A percentile compares a stretch with the other conserved stretches of the same genome.
Conservation (phyloP, 2,888 invertebrate species). For the Chydorus sphaericus region DNA sequence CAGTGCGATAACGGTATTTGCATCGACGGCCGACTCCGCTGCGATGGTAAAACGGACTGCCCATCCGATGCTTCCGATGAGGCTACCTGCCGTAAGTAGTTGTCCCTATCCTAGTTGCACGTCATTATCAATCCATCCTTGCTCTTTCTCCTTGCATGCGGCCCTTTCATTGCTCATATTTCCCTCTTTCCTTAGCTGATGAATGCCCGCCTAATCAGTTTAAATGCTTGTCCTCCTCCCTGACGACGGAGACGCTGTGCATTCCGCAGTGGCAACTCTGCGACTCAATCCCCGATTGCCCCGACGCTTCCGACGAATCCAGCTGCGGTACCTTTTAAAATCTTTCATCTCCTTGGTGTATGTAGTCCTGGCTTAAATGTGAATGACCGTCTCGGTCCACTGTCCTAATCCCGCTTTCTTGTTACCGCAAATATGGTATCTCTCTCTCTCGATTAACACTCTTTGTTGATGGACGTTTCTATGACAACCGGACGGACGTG, state of each 20-base stretch:
- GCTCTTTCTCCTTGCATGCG: not conserved
- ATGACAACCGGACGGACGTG: too few species aligned
- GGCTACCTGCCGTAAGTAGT: constrained; percentile 14
- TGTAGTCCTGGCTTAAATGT: too few species aligned
- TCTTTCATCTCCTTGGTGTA: too few species aligned
- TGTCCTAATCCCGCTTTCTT: too few species aligned
- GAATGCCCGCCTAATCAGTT: constrained; percentile 24
- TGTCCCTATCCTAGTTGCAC: not conserved
- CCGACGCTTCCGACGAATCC: constrained; percentile 47
- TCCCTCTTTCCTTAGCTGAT: not conserved
- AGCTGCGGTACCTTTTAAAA: constrained; percentile 35
- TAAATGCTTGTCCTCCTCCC: constrained; percentile 21
- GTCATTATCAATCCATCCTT: not conserved
- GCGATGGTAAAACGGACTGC: constrained; percentile 23
- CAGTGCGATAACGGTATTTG: constrained; percentile 23
- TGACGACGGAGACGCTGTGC: constrained; percentile 17
- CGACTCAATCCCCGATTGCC: constrained; percentile 44
- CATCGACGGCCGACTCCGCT: constrained; percentile 20
- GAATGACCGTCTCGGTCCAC: too few species aligned
- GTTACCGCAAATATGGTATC: too few species aligned
- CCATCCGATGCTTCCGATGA: constrained; percentile 21
- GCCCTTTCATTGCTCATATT: not conserved
- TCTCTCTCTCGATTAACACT: not conserved
- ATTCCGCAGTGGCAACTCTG: constrained; percentile 35
- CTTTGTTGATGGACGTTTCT: not conserved